Conservation (phyloP, 2,113 vertebrate species). For the Mungos mungo region DNA sequence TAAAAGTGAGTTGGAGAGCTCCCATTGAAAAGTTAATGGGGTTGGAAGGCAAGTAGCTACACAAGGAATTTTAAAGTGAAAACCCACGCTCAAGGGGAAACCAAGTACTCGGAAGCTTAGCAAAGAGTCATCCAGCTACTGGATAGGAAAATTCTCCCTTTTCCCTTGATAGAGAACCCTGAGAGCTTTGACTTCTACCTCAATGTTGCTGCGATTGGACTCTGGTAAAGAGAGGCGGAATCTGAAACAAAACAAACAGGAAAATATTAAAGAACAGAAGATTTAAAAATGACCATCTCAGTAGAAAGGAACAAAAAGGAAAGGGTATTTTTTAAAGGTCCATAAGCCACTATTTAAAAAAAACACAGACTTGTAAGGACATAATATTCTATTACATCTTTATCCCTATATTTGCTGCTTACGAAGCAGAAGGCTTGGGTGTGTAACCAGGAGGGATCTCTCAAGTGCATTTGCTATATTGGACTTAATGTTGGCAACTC, state of each 20-base stretch:
- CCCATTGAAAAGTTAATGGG: background rate
- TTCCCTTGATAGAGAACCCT: background rate
- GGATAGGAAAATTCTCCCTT: background rate
- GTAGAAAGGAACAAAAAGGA: background rate
- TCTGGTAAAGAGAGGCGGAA: constrained; percentile 75
- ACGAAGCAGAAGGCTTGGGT: background rate
- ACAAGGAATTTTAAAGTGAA: constrained; percentile 46
- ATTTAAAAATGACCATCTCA: background rate
- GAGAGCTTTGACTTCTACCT: constrained; percentile 56
- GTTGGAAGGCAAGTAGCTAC: background rate
- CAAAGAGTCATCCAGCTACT: background rate
- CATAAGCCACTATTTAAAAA: background rate
- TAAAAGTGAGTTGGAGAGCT: background rate
- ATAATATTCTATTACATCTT: background rate
- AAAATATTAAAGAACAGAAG: constrained; percentile 22
- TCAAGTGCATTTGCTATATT: background rate
- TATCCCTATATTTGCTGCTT: background rate
- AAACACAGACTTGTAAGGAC: background rate
- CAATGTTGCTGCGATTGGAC: constrained; percentile 49
- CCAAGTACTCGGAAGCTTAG: background rate
- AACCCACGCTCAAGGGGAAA: background rate
- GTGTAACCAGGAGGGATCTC: background rate
- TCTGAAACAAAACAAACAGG: constrained; percentile 65
- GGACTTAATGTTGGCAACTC: background rate
- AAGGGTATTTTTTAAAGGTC: background rate